phyloP scores from a whole-genome alignment of 2,888 invertebrate species.

The Beris morrisii region DNA sequence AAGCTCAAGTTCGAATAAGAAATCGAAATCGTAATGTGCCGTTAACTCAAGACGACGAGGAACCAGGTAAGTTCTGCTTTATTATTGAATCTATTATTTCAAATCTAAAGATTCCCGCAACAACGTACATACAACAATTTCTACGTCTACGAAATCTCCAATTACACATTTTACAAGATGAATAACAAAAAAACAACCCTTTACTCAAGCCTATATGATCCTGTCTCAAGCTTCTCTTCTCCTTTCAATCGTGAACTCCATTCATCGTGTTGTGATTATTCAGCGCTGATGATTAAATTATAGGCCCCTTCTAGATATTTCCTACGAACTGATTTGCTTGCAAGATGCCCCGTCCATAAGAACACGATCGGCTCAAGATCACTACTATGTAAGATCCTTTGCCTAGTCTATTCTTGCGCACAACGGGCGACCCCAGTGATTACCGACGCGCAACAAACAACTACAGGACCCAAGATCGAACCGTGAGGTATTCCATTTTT shows the following conservation, averaged over 20 bases:
- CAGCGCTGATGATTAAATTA: slow-evolving; percentile 45
- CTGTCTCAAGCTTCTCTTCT: too few species aligned
- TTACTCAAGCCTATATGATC: too few species aligned
- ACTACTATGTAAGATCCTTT: too few species aligned
- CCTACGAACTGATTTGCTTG: slow-evolving; percentile 2
- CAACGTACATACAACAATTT: too few species aligned
- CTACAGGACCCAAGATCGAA: slow-evolving; percentile 14
- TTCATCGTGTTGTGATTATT: slow-evolving; percentile 36
- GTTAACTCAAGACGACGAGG: slow-evolving; percentile 41
- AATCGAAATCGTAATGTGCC: slow-evolving; percentile 45
- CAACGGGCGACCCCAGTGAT: background rate
- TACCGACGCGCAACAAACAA: slow-evolving; percentile 3
- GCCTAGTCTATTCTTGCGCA: background rate
- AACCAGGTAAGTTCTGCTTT: slow-evolving; percentile 42
- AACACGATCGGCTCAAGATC: too few species aligned
- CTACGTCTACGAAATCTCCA: too few species aligned
- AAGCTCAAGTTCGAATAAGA: slow-evolving; percentile 63
- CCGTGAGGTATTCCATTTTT: slow-evolving; percentile 20
- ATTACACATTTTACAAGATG: too few species aligned
- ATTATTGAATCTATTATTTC: too few species aligned
- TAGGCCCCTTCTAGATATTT: slow-evolving; percentile 36
- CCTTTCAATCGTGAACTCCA: background rate
- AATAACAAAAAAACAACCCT: too few species aligned
- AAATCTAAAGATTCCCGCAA: too few species aligned
- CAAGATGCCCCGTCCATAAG: too few species aligned